A percentile compares a stretch with the other conserved stretches of the same genome.
Evolutionary conservation across 1,140 invertebrate species (phyloP).

Genomic region (Acyrthosiphon pisum): DNA sequence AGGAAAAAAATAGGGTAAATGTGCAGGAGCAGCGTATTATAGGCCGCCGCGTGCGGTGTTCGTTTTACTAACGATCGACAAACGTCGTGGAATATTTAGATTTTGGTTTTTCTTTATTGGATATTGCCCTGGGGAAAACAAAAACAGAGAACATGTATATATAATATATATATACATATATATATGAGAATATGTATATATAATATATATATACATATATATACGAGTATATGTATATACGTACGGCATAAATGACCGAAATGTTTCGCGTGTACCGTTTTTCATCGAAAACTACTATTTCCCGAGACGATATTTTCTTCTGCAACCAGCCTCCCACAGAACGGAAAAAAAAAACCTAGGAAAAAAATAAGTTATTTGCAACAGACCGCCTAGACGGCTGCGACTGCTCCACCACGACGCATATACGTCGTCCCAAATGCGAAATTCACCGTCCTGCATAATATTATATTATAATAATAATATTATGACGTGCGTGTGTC

Average conservation of each 20-base stretch:
- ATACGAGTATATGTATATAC: no score
- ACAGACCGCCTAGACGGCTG: neutral
- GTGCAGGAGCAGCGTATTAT: neutral
- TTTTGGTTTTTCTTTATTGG: slow-evolving; percentile 41
- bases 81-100: slow-evolving; percentile 44
- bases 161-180: neutral
- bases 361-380: slow-evolving; percentile 3
- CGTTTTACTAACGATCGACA: slow-evolving; percentile 20
- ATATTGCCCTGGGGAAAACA: slow-evolving; percentile 27
- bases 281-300: slow-evolving; percentile 49
- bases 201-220: neutral
- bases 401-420: neutral
- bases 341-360: neutral
- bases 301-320: slow-evolving; percentile 4
- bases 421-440: slow-evolving; percentile 1
- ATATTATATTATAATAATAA: neutral
- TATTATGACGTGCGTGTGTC: neutral
- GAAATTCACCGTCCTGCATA: neutral
- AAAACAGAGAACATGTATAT: neutral
- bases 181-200: no score
- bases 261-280: slow-evolving; percentile 25
- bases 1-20: neutral
- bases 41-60: neutral
- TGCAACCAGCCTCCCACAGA: neutral
- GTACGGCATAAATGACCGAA: neutral